Conservation (phyloP, 2,113 vertebrate species). For the Formicarius rufipectus region DNA sequence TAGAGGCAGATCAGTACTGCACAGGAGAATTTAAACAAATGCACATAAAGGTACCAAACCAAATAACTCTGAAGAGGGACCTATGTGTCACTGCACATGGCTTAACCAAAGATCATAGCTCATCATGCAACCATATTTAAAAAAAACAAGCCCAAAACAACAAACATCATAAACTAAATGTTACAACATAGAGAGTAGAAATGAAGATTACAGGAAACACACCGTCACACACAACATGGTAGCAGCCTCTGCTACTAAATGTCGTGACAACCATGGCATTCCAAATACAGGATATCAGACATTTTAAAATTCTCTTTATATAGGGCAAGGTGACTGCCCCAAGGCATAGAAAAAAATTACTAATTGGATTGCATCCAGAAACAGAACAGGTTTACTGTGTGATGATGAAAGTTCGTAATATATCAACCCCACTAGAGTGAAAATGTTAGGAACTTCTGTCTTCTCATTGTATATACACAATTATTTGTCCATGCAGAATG, state of each 20-base stretch:
- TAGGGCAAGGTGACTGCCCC: background rate
- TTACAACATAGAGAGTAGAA: background rate
- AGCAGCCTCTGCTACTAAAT: background rate
- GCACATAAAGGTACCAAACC: background rate
- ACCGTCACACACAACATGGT: background rate
- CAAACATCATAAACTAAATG: background rate
- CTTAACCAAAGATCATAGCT: background rate
- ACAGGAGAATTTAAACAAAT: background rate
- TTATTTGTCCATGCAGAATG: background rate
- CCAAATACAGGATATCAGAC: background rate
- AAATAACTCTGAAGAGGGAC: background rate
- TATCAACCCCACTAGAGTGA: background rate
- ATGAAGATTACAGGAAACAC: background rate
- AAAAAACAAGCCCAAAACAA: background rate
- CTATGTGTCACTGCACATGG: background rate
- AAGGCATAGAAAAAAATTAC: background rate
- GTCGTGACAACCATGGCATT: background rate
- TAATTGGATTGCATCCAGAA: background rate
- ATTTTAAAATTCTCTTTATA: background rate
- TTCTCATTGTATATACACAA: fast-evolving
- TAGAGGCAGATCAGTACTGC: background rate
- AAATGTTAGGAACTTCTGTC: background rate
- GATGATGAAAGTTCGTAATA: background rate
- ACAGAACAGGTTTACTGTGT: background rate
- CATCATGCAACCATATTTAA: background rate